Conservation (phyloP, 1,140 invertebrate genomes). For the Carcinoscorpius rotundicauda region DNA sequence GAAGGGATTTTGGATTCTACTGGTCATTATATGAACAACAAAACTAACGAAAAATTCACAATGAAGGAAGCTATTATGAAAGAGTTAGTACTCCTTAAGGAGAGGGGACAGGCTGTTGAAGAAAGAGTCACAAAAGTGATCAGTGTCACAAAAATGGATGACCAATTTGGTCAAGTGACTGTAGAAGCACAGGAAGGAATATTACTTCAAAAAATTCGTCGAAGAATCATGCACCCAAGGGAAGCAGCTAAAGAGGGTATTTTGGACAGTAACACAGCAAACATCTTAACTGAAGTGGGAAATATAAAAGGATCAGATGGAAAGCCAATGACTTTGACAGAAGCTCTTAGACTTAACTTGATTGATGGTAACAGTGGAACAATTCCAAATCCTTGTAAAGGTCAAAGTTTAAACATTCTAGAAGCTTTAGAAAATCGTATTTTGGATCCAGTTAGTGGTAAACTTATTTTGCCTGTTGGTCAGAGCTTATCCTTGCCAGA, state of each 20-base stretch:
- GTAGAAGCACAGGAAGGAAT: background rate
- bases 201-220: constrained; percentile 11
- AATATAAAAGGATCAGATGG: constrained; percentile 32
- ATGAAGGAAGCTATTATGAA: constrained; percentile 61
- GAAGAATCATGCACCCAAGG: constrained; percentile 38
- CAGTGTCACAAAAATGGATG: background rate
- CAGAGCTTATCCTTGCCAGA: constrained; percentile 68
- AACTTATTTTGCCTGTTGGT: constrained; percentile 63
- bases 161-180: background rate
- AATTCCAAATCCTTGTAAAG: constrained; percentile 64
- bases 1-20: background rate
- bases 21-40: constrained; percentile 49
- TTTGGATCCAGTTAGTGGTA: constrained; percentile 59
- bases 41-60: constrained; percentile 55
- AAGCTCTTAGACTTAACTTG: constrained; percentile 58
- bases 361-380: constrained; percentile 59
- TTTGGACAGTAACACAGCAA: constrained; percentile 56
- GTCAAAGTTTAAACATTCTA: constrained; percentile 59
- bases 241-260: constrained; percentile 58
- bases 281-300: constrained; percentile 38
- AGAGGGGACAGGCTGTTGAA: constrained; percentile 2
- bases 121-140: constrained; percentile 7
- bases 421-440: constrained; percentile 73
- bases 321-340: constrained; percentile 47
- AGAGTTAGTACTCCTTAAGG: constrained; percentile 29